These are phyloP conservation scores for Mola mola DNA, from an alignment of 2,113 vertebrate genomes.

Conservation along the genomic window DNA sequence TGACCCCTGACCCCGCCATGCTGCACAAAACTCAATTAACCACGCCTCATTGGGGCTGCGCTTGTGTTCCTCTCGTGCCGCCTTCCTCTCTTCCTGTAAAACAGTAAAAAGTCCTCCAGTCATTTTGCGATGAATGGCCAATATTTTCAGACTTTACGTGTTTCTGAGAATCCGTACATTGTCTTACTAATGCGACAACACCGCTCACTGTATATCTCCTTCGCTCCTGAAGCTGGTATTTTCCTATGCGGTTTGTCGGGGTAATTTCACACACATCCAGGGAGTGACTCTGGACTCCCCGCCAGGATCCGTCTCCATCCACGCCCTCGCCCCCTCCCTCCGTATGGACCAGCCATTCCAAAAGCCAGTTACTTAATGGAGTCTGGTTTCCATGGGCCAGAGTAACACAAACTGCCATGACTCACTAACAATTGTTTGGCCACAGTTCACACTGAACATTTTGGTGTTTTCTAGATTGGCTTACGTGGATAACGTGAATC, in stretches of 20 bases:
- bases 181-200: no score
- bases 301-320: slow-evolving; percentile 33
- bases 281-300: slow-evolving; percentile 45
- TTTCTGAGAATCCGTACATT: no score
- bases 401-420: no score
- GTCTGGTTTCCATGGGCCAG: no score
- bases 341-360: slow-evolving; percentile 26
- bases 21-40: slow-evolving; percentile 69
- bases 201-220: neutral
- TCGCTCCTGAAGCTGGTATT: slow-evolving; percentile 13
- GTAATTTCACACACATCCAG: slow-evolving; percentile 53
- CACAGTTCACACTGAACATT: no score
- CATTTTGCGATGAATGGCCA: slow-evolving; percentile 1
- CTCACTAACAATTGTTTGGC: no score
- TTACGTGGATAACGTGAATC: no score
- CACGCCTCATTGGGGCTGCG: slow-evolving; percentile 38
- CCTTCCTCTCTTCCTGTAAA: slow-evolving; percentile 6
- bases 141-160: neutral
- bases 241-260: slow-evolving; percentile 21
- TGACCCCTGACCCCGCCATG: slow-evolving; percentile 69
- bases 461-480: no score
- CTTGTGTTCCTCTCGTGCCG: slow-evolving; percentile 3
- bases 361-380: no score
- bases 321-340: slow-evolving; percentile 33
- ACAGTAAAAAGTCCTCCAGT: neutral